A percentile compares a stretch with the other conserved stretches of the same genome.
These are phyloP conservation scores for Nebria salina DNA, from an alignment of 2,888 invertebrate genomes.

Conservation along the genomic window DNA sequence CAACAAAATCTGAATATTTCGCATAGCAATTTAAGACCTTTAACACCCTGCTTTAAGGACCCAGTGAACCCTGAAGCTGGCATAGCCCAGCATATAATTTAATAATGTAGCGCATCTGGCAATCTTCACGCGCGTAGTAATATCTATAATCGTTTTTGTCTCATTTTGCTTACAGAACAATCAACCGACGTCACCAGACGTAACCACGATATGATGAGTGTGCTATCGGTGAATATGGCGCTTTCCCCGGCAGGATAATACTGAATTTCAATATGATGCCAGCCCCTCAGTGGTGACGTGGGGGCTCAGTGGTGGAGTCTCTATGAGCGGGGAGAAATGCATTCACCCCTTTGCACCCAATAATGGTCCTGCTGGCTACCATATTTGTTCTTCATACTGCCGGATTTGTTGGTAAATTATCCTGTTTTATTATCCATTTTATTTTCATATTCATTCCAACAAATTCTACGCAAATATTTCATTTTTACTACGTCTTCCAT, in stretches of 20 bases:
- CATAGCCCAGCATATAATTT: too few species aligned
- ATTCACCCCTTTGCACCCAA: conserved; percentile 26
- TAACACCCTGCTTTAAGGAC: too few species aligned
- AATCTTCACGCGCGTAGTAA: not conserved
- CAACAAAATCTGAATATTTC: too few species aligned
- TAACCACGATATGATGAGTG: conserved; percentile 8
- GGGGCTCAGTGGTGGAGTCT: not conserved
- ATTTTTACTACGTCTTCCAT: too few species aligned
- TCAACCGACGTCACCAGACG: not conserved
- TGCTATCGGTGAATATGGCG: not conserved
- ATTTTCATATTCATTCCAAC: too few species aligned
- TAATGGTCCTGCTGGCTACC: conserved; percentile 54
- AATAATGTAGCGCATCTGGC: too few species aligned
- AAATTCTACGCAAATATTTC: too few species aligned
- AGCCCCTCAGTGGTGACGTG: not conserved
- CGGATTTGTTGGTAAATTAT: conserved; percentile 66
- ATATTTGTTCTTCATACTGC: conserved; percentile 69
- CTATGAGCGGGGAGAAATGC: conserved; percentile 25
- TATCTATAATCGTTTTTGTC: not conserved
- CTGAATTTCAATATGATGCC: not conserved
- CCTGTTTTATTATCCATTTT: not conserved
- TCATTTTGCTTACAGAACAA: conserved; percentile 1
- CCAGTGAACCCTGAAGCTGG: too few species aligned
- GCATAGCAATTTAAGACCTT: too few species aligned
- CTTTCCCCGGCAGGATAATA: not conserved